A percentile compares a stretch with the other conserved stretches of the same genome.
phyloP scores from a whole-genome alignment of 1,140 invertebrate species.

The Pinna nobilis region DNA sequence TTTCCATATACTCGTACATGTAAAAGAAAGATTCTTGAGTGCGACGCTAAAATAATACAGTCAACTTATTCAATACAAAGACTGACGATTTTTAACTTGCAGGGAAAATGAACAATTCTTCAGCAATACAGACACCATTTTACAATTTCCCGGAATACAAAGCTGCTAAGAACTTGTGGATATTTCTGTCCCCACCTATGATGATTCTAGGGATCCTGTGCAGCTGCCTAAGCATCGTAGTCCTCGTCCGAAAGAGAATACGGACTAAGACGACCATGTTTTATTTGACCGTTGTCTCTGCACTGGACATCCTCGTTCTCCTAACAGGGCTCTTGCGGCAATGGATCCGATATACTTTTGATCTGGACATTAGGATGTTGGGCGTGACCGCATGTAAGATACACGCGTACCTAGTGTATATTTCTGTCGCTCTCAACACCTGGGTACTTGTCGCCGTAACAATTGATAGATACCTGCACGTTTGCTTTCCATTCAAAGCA shows the following conservation, averaged over 20 bases:
- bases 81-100: too few relatives aligned
- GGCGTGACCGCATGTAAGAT: constrained; percentile 57
- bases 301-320: constrained; percentile 55
- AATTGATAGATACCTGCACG: constrained; percentile 55
- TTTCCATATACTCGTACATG: too few relatives aligned
- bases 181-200: constrained; percentile 46
- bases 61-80: too few relatives aligned
- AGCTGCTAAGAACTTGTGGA: constrained; percentile 49
- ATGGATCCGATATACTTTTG: constrained; percentile 51
- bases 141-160: constrained; percentile 26
- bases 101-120: too few relatives aligned
- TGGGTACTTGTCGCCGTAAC: constrained; percentile 62
- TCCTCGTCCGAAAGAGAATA: constrained; percentile 49
- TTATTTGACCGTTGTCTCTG: constrained; percentile 54
- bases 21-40: too few relatives aligned
- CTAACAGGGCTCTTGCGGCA: constrained; percentile 56
- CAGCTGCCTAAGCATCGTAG: constrained; percentile 57
- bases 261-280: constrained; percentile 58
- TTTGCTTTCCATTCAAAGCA: constrained; percentile 50
- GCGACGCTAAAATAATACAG: too few relatives aligned
- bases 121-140: neutral
- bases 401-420: constrained; percentile 59
- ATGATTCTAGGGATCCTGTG: constrained; percentile 58
- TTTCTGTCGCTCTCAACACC: constrained; percentile 51
- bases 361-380: constrained; percentile 44